These are phyloP conservation scores for Eupithecia abbreviata DNA, from an alignment of 2,888 invertebrate species.

Conservation along the genomic window DNA sequence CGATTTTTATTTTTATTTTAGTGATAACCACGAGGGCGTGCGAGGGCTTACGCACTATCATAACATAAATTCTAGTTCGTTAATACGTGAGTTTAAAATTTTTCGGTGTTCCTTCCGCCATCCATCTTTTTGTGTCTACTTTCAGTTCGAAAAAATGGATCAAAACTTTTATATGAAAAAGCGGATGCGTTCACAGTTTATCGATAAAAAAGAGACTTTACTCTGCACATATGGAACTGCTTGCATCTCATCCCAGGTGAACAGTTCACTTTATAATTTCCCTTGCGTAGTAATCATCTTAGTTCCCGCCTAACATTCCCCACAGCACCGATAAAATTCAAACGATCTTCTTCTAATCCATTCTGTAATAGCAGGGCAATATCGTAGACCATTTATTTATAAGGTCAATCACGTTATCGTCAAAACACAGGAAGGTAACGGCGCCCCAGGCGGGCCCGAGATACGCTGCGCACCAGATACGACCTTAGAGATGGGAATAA, in stretches of 20 bases:
- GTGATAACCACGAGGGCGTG: no score
- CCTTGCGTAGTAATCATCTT: slow-evolving; percentile 1
- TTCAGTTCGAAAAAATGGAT: not conserved
- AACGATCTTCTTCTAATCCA: slow-evolving; percentile 23
- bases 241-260: not conserved
- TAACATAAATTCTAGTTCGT: not conserved
- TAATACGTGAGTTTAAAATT: not conserved
- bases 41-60: no score
- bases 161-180: not conserved
- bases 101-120: not conserved
- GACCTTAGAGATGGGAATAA: slow-evolving; percentile 32
- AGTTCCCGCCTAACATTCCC: slow-evolving; percentile 10
- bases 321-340: slow-evolving; percentile 17
- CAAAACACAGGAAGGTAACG: slow-evolving; percentile 57
- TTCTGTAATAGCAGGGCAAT: slow-evolving; percentile 28
- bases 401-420: slow-evolving; percentile 63
- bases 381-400: slow-evolving; percentile 50
- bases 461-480: slow-evolving; percentile 47
- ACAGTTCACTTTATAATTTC: not conserved
- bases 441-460: slow-evolving; percentile 50
- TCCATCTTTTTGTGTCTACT: not conserved
- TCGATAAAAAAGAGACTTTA: not conserved
- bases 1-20: no score
- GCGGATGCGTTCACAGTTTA: not conserved
- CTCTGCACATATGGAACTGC: not conserved